These are phyloP conservation scores for Actias luna DNA, from an alignment of 2,888 invertebrate genomes.

Conservation along the genomic window DNA sequence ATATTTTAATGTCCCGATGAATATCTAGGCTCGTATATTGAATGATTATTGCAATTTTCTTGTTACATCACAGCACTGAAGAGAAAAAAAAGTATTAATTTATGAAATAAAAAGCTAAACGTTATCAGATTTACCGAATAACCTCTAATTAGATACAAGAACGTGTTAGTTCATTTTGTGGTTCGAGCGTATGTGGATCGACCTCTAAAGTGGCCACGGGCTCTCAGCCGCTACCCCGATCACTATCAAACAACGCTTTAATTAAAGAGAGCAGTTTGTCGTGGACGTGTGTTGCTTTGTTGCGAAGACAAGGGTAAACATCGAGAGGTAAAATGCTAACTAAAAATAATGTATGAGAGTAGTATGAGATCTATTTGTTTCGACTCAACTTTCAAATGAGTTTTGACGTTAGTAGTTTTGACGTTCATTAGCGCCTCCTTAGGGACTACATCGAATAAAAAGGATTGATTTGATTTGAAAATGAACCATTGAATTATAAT, in stretches of 20 bases:
- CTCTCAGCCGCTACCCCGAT: slow-evolving; percentile 25
- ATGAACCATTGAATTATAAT: too few relatives aligned
- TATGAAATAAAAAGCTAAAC: slow-evolving; percentile 10
- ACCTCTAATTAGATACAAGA: neutral
- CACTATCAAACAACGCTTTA: slow-evolving; percentile 31
- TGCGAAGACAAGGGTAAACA: slow-evolving; percentile 15
- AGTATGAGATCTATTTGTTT: neutral
- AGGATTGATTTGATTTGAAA: too few relatives aligned
- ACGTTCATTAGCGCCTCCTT: too few relatives aligned
- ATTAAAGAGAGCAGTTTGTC: slow-evolving; percentile 36
- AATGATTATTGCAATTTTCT: neutral
- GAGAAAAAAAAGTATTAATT: slow-evolving; percentile 13
- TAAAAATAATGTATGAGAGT: neutral
- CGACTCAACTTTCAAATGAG: too few relatives aligned
- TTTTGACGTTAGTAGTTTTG: too few relatives aligned
- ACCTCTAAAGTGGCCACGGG: slow-evolving; percentile 20
- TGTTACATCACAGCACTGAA: neutral
- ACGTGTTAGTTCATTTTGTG: slow-evolving; percentile 9
- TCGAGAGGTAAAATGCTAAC: slow-evolving; percentile 8
- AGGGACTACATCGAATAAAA: too few relatives aligned
- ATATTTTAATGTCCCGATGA: slow-evolving; percentile 17
- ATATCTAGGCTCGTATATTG: neutral
- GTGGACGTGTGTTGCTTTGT: slow-evolving; percentile 15
- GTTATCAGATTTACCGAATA: neutral
- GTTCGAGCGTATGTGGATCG: neutral